Base-by-base conservation (phyloP, 2,888 invertebrate species). In the Conistra vaccinii region DNA sequence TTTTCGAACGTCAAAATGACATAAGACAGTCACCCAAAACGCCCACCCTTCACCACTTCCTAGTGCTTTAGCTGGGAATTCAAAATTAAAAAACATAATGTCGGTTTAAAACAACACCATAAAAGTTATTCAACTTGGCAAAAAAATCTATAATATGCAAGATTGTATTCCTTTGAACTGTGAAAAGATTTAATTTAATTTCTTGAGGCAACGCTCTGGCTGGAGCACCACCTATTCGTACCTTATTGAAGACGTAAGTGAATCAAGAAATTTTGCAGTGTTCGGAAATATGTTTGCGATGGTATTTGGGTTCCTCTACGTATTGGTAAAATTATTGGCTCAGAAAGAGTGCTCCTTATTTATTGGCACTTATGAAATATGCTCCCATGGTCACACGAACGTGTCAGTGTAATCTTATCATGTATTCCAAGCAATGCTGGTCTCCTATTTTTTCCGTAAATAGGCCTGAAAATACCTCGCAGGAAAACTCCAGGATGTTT, bases 121-220 rank as follows among this genome's bases (percentile, higher is more conserved):
- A 2, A 53, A 60, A 80, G 9, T n/a, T 39, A 48, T 42, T 61
- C 29, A 67, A 51, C 26, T 5, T 12, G 12, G 55, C 39, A 68
- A n/a, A n/a, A 79, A 78, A 82, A 77, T 84, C 84, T 69, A 73
- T 87, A 81, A 61, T 83, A 80, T 78, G 70, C 79, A 73, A 82
- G 69, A 79, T 81, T 77, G 75, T 87, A 72, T 66, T 70, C 78
- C 78, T 83, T 85, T 85, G 80, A 86, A 83, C 81, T 68, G 58
- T 62, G 60, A 65, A 69, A 75, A 68, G 57, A 62, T 83, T 82
- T 81, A 84, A 87, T 85, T 80, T 69, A 69, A 80, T 85, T 79
- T 76, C 70, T 65, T 67, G 57, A 73, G 61, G 57, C 60, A 55
- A 32, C 60, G 63, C 66, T 68, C 58, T 62, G 29, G n/a, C 55